Evolutionary conservation across 1,140 invertebrate species (phyloP), one percentile per base, ranked within the genome.

Genomic region (Melitaea cinxia): DNA sequence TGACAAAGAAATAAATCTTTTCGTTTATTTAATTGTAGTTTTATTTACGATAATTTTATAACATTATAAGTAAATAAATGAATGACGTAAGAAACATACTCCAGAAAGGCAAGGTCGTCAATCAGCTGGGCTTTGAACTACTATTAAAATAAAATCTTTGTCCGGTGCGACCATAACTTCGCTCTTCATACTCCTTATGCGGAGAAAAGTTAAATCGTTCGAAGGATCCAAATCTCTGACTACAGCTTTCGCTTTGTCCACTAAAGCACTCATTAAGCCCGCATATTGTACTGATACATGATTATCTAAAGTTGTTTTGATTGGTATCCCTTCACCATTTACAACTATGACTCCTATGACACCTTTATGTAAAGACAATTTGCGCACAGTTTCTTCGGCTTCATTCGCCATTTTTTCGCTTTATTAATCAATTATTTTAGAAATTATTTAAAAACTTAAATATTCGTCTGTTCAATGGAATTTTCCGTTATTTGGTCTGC

Each of bases 81-180:
- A 19, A 42, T 17, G 5, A n/a, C n/a, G n/a, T 12, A 33, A n/a
- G n/a, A 6, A 9, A 2, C 1, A n/a, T n/a, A 37, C 7, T 30
- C 9, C 21, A 5, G 14, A 19, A 15, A 10, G 57, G 2, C 24
- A 72, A 52, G 65, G 66, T 76, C 56, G 74, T 89, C 77, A 90
- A 68, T 89, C 83, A 60, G 81, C 91, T 5, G 94, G 93, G 73
- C 93, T 94, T 82, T 95, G 94, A 33, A 95, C 91, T 0, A 95
- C 94, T 67, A 95, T 94, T 19, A 95, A 80, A 65, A 95, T 93
- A 77, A 94, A 95, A 65, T 95, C 94, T 82, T 94, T 94, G 71
- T 94, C 93, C 14, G 97, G 97, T 7, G 96, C 96, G 5, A 98
- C 94, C 94, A 98, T 95, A 45, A 98, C 95, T 93, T 99, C 98